Evolutionary conservation across 2,113 vertebrate genomes (phyloP), one percentile per base, ranked within the genome.

Genomic region (Epinephelus moara): DNA sequence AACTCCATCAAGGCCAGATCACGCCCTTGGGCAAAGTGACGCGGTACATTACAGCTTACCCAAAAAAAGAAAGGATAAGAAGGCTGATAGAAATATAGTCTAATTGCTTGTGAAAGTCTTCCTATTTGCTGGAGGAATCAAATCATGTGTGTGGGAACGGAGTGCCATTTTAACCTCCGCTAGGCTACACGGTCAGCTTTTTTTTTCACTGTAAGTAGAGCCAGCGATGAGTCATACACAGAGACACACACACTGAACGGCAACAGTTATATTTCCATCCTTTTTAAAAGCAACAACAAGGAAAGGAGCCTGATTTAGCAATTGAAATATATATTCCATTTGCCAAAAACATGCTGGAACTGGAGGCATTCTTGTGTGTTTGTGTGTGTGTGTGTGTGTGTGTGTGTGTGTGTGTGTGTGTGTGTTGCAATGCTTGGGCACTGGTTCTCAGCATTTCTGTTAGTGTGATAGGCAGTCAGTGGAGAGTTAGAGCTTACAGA

Each of bases 81-180:
- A 49, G 30, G 69, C 84, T 81, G 69, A 75, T 79, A 82, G 69
- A 86, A 84, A 85, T 75, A 56, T 50, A 40, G 49, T 49, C 45
- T 89, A 92, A 90, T 91, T 93, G 85, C 91, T 89, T 71, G 86
- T 85, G 80, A 86, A 88, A 82, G 80, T 72, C 71, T 70, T 64
- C 67, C 78, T 70, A 68, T 87, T 91, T 86, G 74, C 69, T 70
- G 33, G 57, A 42, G 61, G 81, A 87, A 91, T 90, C 81, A 85
- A 85, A 90, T 92, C 55, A 57, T 78, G 81, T 78, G 82, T 85
- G 81, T 81, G 81, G 88, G 88, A 88, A 80, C 64, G 53, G 19
- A 81, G 60, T 84, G 82, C 72, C 86, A 89, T 92, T 91, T 87
- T 81, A 89, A 91, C 84, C 77, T 89, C 77, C 59, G 27, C 80